These are phyloP conservation scores for Ophioninae sp. DNA, from an alignment of 2,888 invertebrate species.

Conservation along the genomic window DNA sequence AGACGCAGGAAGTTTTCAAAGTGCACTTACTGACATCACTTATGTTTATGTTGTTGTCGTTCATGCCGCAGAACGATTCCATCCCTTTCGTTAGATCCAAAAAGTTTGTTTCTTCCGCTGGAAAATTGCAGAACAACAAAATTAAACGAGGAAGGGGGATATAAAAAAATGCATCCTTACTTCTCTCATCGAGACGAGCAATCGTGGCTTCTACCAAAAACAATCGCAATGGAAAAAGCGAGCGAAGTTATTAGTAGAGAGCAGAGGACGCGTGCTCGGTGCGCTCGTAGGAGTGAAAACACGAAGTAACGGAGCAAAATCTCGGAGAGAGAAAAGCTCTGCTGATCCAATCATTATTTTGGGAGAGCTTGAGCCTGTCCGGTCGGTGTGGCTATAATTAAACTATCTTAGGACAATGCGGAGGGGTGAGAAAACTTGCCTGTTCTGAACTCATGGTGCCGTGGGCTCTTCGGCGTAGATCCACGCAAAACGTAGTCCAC, in stretches of 20 bases:
- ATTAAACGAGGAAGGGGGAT: neutral
- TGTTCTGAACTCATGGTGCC: slow-evolving; percentile 65
- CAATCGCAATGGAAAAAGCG: neutral
- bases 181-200: neutral
- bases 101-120: slow-evolving; percentile 64
- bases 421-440: slow-evolving; percentile 63
- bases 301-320: slow-evolving; percentile 48
- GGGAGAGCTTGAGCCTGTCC: slow-evolving; percentile 74
- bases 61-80: slow-evolving; percentile 74
- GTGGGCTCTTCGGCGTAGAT: slow-evolving; percentile 13
- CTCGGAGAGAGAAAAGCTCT: slow-evolving; percentile 66
- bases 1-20: neutral
- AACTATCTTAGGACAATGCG: slow-evolving; percentile 72
- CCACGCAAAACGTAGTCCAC: slow-evolving; percentile 9
- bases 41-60: slow-evolving; percentile 84
- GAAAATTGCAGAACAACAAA: slow-evolving; percentile 52
- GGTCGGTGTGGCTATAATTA: slow-evolving; percentile 77
- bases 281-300: slow-evolving; percentile 39
- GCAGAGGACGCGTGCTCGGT: neutral
- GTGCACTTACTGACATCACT: slow-evolving; percentile 89
- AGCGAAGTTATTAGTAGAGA: neutral
- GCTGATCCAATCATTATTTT: slow-evolving; percentile 79
- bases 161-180: neutral
- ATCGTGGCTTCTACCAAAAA: neutral
- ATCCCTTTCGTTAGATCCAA: slow-evolving; percentile 73